Conservation (phyloP, 2,888 invertebrate genomes). For the Anoplius nigerrimus region DNA sequence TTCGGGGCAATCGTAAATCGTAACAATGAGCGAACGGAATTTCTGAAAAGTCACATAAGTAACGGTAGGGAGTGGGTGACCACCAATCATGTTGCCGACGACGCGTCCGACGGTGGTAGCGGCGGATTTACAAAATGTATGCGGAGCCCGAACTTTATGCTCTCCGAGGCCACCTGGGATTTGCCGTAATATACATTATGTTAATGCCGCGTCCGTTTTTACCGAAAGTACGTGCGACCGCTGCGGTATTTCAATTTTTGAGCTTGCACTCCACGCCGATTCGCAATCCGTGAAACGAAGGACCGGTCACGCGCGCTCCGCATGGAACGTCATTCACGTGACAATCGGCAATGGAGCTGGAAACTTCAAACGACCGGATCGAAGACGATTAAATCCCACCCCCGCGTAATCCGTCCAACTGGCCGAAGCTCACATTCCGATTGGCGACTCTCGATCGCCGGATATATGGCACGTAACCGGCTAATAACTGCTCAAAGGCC, state of each 20-base stretch:
- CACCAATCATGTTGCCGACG: no score
- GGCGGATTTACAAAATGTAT: background rate
- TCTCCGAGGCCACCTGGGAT: background rate
- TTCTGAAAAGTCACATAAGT: no score
- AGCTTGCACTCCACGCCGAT: conserved; percentile 23
- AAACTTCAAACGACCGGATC: conserved; percentile 1
- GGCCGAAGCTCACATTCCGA: no score
- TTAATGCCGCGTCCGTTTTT: conserved; percentile 9
- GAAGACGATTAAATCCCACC: background rate
- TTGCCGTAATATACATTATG: conserved; percentile 10
- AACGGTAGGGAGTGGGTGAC: no score
- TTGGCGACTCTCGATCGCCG: no score
- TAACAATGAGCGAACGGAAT: background rate
- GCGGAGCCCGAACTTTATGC: background rate
- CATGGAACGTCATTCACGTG: conserved; percentile 53
- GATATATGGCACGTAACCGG: no score
- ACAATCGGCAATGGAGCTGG: conserved; percentile 29
- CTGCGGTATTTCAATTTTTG: conserved; percentile 22
- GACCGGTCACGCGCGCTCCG: conserved; percentile 33
- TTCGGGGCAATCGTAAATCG: background rate
- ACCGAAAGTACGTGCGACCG: conserved; percentile 3
- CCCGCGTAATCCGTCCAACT: background rate
- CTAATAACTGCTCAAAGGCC: no score
- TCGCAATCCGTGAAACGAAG: conserved; percentile 29
- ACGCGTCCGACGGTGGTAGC: no score